phyloP scores from a whole-genome alignment of 2,797 vertebrate species.

The Odontamblyopus lacepedii region DNA sequence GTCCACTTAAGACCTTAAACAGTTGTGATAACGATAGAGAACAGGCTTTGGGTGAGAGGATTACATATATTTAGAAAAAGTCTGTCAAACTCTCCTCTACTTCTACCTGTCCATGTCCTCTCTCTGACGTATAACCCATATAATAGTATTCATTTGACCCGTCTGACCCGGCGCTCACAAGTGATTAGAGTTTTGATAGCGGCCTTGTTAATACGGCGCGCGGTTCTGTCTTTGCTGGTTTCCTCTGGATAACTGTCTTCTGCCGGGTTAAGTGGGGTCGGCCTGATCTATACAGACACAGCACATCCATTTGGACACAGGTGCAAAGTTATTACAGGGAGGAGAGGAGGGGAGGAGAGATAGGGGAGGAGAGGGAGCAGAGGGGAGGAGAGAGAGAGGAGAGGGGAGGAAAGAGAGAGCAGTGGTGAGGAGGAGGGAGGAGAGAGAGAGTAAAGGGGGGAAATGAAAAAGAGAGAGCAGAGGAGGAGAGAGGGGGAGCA shows the following conservation, averaged over 20 bases:
- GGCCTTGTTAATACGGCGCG: conserved; percentile 8
- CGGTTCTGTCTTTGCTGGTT: conserved; percentile 13
- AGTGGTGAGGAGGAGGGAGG: too few species aligned
- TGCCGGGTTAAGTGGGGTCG: conserved; percentile 62
- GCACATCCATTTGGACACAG: conserved; percentile 55
- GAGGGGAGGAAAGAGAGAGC: too few species aligned
- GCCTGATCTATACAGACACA: conserved; percentile 56
- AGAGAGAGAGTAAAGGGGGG: too few species aligned
- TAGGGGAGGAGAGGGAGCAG: too few species aligned
- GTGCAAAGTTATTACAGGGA: conserved; percentile 63
- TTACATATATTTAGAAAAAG: neutral
- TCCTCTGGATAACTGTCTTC: conserved; percentile 36
- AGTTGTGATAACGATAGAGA: too few species aligned
- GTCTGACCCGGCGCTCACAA: conserved; percentile 15
- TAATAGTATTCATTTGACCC: conserved; percentile 12
- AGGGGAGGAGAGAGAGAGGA: too few species aligned
- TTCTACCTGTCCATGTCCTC: conserved; percentile 1
- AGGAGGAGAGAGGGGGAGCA: too few species aligned
- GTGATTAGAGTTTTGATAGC: conserved; percentile 28
- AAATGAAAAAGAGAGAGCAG: too few species aligned
- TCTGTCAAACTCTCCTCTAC: conserved; percentile 18
- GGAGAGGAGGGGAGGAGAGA: too few species aligned
- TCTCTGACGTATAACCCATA: conserved; percentile 14
- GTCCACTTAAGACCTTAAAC: too few species aligned
- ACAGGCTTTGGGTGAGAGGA: too few species aligned